Conservation (phyloP, 1,140 invertebrate genomes). For the Drosophila hydei region DNA sequence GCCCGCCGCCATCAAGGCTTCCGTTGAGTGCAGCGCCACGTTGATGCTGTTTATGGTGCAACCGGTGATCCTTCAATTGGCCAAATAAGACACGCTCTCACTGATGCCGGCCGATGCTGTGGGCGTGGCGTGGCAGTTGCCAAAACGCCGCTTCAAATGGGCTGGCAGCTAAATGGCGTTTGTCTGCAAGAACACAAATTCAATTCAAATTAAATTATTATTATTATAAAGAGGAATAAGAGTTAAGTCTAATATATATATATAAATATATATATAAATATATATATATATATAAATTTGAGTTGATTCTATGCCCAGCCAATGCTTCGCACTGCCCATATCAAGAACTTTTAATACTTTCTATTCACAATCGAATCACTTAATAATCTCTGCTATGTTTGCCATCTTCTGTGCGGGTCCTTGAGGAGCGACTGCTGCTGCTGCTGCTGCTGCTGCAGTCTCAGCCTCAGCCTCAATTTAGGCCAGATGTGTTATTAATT, state of each 20-base stretch:
- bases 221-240: too few relatives aligned
- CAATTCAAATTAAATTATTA: too few relatives aligned
- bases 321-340: too few relatives aligned
- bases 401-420: background rate
- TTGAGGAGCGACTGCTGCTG: background rate
- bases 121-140: conserved; percentile 3
- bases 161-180: background rate
- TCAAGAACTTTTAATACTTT: too few relatives aligned
- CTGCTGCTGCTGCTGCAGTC: background rate
- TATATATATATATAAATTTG: background rate
- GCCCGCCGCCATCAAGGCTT: conserved; percentile 84
- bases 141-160: background rate
- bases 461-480: conserved; percentile 35
- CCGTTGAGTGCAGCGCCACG: conserved; percentile 83
- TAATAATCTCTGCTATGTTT: background rate
- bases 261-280: background rate
- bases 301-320: background rate
- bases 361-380: too few relatives aligned
- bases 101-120: background rate
- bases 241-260: too few relatives aligned
- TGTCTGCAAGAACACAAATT: background rate
- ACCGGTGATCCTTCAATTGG: conserved; percentile 18
- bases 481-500: conserved; percentile 83
- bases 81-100: background rate
- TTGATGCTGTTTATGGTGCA: conserved; percentile 67